A percentile compares a stretch with the other conserved stretches of the same genome.
phyloP scores from a whole-genome alignment of 2,113 vertebrate genomes.

The Aramus guarauna region DNA sequence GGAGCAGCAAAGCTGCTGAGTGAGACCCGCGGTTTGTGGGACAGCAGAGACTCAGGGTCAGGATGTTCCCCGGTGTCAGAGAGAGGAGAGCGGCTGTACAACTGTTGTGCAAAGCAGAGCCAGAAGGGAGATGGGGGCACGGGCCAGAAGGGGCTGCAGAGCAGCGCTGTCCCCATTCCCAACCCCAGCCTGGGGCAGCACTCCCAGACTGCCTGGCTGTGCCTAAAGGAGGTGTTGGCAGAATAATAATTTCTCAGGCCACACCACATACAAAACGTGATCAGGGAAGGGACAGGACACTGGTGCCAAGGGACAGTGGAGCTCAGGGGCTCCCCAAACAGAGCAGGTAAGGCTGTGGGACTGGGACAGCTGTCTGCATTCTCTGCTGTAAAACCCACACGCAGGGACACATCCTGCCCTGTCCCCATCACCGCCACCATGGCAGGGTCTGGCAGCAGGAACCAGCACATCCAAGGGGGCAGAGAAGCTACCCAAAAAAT shows the following conservation, averaged over 20 bases:
- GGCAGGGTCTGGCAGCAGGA: background rate
- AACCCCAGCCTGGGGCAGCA: background rate
- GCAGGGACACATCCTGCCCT: background rate
- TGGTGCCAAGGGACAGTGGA: background rate
- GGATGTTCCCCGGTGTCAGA: background rate
- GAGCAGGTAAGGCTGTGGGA: background rate
- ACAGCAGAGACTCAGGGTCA: background rate
- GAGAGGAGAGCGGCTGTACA: background rate
- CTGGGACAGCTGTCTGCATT: background rate
- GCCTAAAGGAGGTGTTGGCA: background rate
- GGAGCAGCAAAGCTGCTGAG: background rate
- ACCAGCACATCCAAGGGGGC: accelerated
- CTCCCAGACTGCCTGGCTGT: background rate
- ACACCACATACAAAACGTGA: accelerated
- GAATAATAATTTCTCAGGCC: background rate
- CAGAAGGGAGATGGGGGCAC: accelerated
- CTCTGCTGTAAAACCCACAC: background rate
- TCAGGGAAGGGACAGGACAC: background rate
- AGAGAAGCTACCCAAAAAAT: background rate
- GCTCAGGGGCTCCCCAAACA: background rate
- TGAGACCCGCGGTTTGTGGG: accelerated
- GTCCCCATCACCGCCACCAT: background rate
- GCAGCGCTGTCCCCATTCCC: background rate
- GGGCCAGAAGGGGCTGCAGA: background rate
- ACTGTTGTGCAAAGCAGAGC: background rate